Percentiles rank a stretch among this genome's conserved stretches.
phyloP scores from a whole-genome alignment of 1,140 invertebrate genomes.

The Acromyrmex echinatior region DNA sequence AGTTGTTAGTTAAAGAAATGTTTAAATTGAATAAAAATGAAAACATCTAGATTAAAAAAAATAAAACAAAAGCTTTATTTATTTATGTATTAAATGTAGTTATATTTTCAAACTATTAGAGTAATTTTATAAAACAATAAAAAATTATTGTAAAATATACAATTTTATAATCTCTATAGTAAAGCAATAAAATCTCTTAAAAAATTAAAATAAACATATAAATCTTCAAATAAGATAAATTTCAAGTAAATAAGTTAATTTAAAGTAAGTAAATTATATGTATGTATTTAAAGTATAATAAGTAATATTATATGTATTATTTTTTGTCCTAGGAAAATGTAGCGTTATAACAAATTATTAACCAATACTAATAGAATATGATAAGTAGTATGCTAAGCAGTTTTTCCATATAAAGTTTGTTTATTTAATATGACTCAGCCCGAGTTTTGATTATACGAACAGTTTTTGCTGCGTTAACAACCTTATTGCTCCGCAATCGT shows the following conservation, averaged over 20 bases:
- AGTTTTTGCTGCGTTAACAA: conserved; percentile 32
- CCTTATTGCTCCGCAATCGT: conserved; percentile 19
- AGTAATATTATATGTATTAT: neutral
- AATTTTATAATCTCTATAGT: neutral
- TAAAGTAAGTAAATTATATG: neutral
- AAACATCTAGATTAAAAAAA: neutral
- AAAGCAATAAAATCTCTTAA: neutral
- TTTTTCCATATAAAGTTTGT: neutral
- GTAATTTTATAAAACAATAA: neutral
- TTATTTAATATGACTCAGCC: conserved; percentile 23
- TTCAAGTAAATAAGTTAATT: neutral
- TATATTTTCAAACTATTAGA: neutral
- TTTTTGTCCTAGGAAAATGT: neutral
- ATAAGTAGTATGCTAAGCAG: neutral
- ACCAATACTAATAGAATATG: neutral
- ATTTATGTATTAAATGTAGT: neutral
- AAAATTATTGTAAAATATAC: neutral
- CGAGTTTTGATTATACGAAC: neutral
- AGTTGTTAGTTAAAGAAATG: neutral
- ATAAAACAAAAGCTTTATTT: neutral
- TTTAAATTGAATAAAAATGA: neutral
- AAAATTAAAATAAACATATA: neutral
- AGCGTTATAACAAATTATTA: neutral
- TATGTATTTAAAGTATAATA: neutral
- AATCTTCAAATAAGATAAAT: neutral